phyloP scores from a whole-genome alignment of 64 coral and sea anemone genomes.

The Dendrophyllia cribrosa region DNA sequence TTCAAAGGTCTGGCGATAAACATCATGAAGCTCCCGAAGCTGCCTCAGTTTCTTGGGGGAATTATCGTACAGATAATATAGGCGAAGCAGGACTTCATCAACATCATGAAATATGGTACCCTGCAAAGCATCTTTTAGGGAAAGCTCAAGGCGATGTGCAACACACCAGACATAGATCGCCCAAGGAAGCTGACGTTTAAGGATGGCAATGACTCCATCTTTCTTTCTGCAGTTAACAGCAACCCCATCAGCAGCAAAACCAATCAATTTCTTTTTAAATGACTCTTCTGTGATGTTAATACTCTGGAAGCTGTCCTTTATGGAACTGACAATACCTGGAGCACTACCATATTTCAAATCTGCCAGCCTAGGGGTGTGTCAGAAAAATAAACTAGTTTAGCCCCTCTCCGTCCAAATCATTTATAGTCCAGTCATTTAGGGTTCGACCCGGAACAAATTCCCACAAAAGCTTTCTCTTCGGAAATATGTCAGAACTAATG shows the following conservation, averaged over 20 bases:
- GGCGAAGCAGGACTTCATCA: too few relatives aligned
- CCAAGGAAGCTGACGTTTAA: conserved; percentile 58
- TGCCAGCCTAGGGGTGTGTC: conserved; percentile 27
- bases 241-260: conserved; percentile 75
- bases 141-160: too few relatives aligned
- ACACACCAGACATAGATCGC: conserved; percentile 85
- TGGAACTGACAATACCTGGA: conserved; percentile 54
- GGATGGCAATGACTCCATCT: conserved; percentile 78
- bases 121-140: conserved; percentile 77
- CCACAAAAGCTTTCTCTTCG: too few relatives aligned
- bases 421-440: not conserved
- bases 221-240: conserved; percentile 62
- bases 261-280: conserved; percentile 85
- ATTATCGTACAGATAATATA: conserved; percentile 81
- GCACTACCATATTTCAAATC: conserved; percentile 63
- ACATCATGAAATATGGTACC: conserved; percentile 79
- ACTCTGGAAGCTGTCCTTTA: conserved; percentile 58
- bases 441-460: conserved; percentile 27
- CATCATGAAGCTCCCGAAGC: conserved; percentile 71
- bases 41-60: conserved; percentile 89
- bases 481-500: too few relatives aligned
- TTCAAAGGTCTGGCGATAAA: conserved; percentile 78
- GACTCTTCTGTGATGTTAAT: conserved; percentile 66
- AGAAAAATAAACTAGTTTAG: too few relatives aligned
- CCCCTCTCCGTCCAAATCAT: too few relatives aligned